Base-by-base conservation (phyloP, 2,797 vertebrate genomes). In the Acipenser oxyrinchus region DNA sequence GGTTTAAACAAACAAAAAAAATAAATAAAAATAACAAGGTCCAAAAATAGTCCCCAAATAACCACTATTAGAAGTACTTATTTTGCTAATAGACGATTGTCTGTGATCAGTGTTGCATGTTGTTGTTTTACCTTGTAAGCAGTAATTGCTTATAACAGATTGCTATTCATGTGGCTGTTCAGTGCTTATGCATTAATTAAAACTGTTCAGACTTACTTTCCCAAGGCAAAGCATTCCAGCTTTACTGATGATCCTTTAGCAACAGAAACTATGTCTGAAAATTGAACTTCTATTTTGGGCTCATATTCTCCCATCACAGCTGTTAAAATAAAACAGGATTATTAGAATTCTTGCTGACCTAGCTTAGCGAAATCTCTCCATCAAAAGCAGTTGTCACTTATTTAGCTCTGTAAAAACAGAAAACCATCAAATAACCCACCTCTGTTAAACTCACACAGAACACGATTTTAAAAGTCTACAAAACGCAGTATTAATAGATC, bases 281-380 rank as follows among this genome's bases (percentile, higher is more conserved):
- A 95, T 77, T 92, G 93, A 69, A 97, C 93, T 84, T 98, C 94
- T 68, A 97, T 96, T 87, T 96, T 96, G 7, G 95, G 95, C 78
- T 98, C 95, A 0, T 97, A 97, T 78, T 97, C 95, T 50, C 94
- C 95, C 95, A 97, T 97, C 76, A 93, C 90, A 51, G 88, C 94
- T 98, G 88, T 59, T 13, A 10, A 49, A 59, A 48, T 67, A 70
- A 37, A 37, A 37, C 23, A 37, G 23, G 4, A 37, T 37, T 37
- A 37, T 37, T 37, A 37, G 4, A 37, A 37, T 37, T 37, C 23
- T 37, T 37, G 23, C 4, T 37, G 23, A 37, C 23, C 23, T 37
- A 37, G 23, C 23, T 37, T 37, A 37, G 23, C 1, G 1, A 37
- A 3, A 37, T 37, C 4, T 37, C 23, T 37, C 23, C 23, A 37